Evolutionary conservation across 2,888 invertebrate genomes (phyloP).

Genomic region (Meganola albula): DNA sequence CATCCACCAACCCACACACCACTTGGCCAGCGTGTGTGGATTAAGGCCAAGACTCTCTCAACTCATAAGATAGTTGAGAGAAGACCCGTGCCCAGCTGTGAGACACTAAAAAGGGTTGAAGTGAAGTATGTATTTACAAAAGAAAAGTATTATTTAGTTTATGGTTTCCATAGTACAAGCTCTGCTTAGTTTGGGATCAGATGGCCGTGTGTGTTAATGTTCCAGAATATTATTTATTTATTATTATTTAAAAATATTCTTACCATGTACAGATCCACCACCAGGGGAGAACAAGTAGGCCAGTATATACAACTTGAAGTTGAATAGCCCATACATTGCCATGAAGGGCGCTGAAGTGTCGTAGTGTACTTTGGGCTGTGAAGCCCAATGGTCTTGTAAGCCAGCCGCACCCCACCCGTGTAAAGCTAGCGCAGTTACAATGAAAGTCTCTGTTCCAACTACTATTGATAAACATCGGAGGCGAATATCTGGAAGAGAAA

Average conservation of each 20-base stretch:
- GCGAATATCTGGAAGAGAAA: constrained; percentile 95
- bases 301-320: constrained; percentile 95
- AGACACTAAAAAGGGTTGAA: too few relatives aligned
- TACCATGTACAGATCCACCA: constrained; percentile 88
- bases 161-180: too few relatives aligned
- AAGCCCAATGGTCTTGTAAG: constrained; percentile 95
- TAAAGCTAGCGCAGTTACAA: constrained; percentile 85
- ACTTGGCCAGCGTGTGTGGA: not conserved
- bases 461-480: constrained; percentile 93
- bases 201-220: too few relatives aligned
- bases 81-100: too few relatives aligned
- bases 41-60: too few relatives aligned
- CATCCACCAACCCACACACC: too few relatives aligned
- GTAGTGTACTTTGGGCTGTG: constrained; percentile 88
- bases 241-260: too few relatives aligned
- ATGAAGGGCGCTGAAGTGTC: constrained; percentile 96
- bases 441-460: constrained; percentile 87
- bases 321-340: constrained; percentile 94
- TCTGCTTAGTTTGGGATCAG: too few relatives aligned
- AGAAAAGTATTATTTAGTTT: too few relatives aligned
- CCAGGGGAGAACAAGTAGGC: constrained; percentile 96
- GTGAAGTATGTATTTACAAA: too few relatives aligned
- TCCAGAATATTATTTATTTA: too few relatives aligned
- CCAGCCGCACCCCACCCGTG: constrained; percentile 93
- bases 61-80: too few relatives aligned